These are phyloP conservation scores for Lepidochrysops patricia DNA, from an alignment of 2,888 invertebrate species.

Conservation along the genomic window DNA sequence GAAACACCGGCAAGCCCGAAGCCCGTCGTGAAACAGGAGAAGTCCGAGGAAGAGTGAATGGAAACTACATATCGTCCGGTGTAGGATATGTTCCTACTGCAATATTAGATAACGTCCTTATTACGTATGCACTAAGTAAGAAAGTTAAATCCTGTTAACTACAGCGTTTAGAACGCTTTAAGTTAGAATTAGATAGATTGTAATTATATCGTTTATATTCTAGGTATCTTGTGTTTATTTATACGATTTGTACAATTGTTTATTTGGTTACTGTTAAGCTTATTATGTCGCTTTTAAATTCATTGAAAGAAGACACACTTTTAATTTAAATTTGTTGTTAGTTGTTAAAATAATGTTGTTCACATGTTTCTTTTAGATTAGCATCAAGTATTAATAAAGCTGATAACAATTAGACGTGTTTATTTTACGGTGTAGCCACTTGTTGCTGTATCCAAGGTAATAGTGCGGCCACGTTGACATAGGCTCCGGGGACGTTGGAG, in stretches of 20 bases:
- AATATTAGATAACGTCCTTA: constrained; percentile 72
- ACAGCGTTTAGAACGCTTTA: constrained; percentile 67
- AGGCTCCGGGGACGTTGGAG: constrained; percentile 82
- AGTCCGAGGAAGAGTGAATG: constrained; percentile 53
- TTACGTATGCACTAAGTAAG: constrained; percentile 43
- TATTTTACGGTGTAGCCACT: constrained; percentile 42
- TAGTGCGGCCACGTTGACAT: constrained; percentile 81
- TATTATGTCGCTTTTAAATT: constrained; percentile 17
- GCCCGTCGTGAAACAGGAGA: constrained; percentile 56
- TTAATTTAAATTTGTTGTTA: constrained; percentile 8
- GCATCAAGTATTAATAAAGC: constrained; percentile 7
- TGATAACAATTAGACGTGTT: not conserved
- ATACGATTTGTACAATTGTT: constrained; percentile 70
- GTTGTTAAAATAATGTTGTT: constrained; percentile 4
- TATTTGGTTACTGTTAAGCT: constrained; percentile 69
- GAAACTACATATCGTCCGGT: constrained; percentile 50
- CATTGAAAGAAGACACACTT: not conserved
- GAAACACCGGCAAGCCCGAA: constrained; percentile 30
- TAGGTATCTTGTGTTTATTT: constrained; percentile 67
- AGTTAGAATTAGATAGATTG: constrained; percentile 33
- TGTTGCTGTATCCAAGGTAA: constrained; percentile 79
- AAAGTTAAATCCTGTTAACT: constrained; percentile 52
- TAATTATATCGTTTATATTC: constrained; percentile 48
- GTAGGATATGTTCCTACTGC: constrained; percentile 55
- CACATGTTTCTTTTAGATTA: constrained; percentile 4